Percentiles rank a stretch among this genome's conserved stretches.
phyloP scores from a whole-genome alignment of 2,797 vertebrate genomes.

The Premnoplex brunnescens region DNA sequence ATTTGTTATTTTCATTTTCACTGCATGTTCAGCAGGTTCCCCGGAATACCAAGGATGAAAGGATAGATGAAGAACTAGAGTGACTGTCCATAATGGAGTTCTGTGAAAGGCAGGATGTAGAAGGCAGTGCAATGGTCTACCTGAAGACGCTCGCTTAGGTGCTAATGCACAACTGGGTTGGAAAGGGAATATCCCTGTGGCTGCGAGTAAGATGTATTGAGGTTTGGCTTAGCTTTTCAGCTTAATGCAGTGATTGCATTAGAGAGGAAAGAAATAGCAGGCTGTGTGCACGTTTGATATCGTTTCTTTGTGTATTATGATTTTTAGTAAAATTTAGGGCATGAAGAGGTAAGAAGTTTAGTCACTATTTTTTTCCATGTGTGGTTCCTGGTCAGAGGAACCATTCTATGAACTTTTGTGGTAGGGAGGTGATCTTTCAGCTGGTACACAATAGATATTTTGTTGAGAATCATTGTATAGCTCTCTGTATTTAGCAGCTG shows the following conservation, averaged over 20 bases:
- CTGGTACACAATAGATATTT: background rate
- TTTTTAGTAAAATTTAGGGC: background rate
- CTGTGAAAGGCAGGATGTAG: background rate
- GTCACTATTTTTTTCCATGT: rapidly evolving
- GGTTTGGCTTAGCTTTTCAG: background rate
- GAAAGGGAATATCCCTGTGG: background rate
- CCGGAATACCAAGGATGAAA: background rate
- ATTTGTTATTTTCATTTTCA: background rate
- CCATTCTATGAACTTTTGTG: background rate
- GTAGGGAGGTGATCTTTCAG: background rate
- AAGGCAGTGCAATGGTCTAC: background rate
- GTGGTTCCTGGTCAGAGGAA: background rate
- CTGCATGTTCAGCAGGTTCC: background rate
- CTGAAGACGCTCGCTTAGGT: background rate
- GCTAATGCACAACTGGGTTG: background rate
- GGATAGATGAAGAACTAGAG: background rate
- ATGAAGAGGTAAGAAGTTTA: background rate
- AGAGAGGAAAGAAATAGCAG: background rate
- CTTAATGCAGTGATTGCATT: background rate
- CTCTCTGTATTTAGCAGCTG: background rate
- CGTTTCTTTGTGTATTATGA: background rate
- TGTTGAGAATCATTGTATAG: background rate
- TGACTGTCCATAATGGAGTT: background rate
- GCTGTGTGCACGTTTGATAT: background rate
- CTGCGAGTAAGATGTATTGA: background rate